Percentiles rank a stretch among this genome's conserved stretches.
Evolutionary conservation across 2,888 invertebrate species (phyloP).

Genomic region (Coenonympha arcania): DNA sequence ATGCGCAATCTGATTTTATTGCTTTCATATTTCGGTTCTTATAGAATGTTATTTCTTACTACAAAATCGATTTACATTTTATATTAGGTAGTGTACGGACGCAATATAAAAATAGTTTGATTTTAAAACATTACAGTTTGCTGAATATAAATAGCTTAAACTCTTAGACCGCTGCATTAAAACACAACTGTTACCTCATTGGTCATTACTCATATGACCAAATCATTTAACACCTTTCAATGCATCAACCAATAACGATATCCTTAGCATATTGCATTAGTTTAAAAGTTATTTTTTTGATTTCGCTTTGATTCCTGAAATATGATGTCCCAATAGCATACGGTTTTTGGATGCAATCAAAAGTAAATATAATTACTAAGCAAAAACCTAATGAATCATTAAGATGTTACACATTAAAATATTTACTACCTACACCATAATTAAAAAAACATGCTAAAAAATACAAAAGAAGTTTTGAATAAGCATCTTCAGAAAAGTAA

Average conservation of each 20-base stretch:
- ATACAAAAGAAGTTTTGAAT: too few relatives aligned
- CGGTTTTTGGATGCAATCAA: too few relatives aligned
- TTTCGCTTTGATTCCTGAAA: constrained; percentile 3
- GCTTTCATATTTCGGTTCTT: background rate
- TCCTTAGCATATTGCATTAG: constrained; percentile 16
- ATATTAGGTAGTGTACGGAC: too few relatives aligned
- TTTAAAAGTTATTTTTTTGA: constrained; percentile 7
- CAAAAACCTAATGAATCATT: too few relatives aligned
- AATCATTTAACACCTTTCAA: constrained; percentile 11
- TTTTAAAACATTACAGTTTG: too few relatives aligned
- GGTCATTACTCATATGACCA: background rate
- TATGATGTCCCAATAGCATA: background rate
- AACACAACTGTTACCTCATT: background rate
- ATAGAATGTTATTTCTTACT: background rate
- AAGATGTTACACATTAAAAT: too few relatives aligned
- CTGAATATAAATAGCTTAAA: background rate
- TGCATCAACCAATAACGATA: constrained; percentile 1
- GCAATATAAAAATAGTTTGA: too few relatives aligned
- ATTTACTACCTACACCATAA: too few relatives aligned
- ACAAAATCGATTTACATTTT: too few relatives aligned
- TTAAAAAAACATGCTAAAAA: too few relatives aligned
- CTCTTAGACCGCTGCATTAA: background rate
- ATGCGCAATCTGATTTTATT: background rate
- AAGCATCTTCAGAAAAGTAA: too few relatives aligned
- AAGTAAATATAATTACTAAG: too few relatives aligned